Conservation (phyloP, 2,797 vertebrate species). For the Aphelocoma californica region DNA sequence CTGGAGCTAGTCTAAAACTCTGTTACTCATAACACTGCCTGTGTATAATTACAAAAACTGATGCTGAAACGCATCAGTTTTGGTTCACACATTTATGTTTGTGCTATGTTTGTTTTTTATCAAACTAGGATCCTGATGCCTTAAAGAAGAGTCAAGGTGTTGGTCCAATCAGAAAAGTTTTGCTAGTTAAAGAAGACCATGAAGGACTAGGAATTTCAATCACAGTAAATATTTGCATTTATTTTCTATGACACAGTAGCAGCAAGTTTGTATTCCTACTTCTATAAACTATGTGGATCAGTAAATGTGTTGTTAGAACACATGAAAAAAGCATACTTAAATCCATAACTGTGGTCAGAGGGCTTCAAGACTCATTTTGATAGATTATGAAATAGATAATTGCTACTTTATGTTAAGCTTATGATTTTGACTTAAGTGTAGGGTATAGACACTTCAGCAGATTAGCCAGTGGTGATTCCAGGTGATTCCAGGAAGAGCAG, state of each 20-base stretch:
- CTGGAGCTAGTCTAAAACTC: background rate
- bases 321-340: background rate
- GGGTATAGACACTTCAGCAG: background rate
- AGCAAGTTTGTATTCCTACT: background rate
- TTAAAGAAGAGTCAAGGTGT: slow-evolving; percentile 98
- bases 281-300: background rate
- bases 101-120: background rate
- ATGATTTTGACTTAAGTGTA: background rate
- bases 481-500: background rate
- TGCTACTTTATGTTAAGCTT: background rate
- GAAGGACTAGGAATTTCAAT: slow-evolving; percentile 99
- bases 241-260: background rate
- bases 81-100: background rate
- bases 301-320: background rate
- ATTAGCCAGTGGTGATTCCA: background rate
- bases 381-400: background rate
- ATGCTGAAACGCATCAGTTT: background rate
- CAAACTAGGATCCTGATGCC: slow-evolving; percentile 87
- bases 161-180: slow-evolving; percentile 94
- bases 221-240: slow-evolving; percentile 81
- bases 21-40: background rate
- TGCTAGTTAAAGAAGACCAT: slow-evolving; percentile 94
- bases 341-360: background rate
- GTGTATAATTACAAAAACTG: background rate
- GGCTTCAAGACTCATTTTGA: background rate